A percentile compares a stretch with the other conserved stretches of the same genome.
Evolutionary conservation across 1,140 invertebrate species (phyloP).

Genomic region (Leptopilina clavipes): DNA sequence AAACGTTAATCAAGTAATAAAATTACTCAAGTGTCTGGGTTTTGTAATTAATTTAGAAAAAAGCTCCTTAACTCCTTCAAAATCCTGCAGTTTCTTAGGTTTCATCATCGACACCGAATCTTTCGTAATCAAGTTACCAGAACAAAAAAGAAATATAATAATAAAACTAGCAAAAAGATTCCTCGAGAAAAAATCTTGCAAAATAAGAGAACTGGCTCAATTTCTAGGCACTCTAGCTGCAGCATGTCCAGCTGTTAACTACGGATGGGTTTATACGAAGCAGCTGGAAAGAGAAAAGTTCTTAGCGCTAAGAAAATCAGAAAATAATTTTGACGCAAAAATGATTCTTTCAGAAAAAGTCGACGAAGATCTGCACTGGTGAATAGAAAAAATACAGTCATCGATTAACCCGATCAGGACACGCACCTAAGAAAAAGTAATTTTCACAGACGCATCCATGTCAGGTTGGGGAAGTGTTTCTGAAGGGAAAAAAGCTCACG

Average conservation of each 20-base stretch:
- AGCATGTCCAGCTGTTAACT: neutral
- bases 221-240: neutral
- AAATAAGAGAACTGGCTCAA: neutral
- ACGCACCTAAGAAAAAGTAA: no score
- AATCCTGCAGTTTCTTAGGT: no score
- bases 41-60: no score
- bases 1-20: no score
- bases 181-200: neutral
- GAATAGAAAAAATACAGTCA: no score
- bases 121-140: neutral
- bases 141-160: neutral
- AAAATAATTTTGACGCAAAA: neutral
- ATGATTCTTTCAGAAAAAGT: neutral
- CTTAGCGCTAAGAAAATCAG: neutral
- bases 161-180: conserved; percentile 1
- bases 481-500: conserved; percentile 21
- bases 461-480: conserved; percentile 40
- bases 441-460: conserved; percentile 41
- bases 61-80: no score
- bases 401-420: no score
- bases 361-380: no score
- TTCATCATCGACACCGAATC: neutral
- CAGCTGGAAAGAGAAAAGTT: neutral
- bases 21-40: no score
- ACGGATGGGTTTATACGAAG: neutral